Evolutionary conservation across 2,888 invertebrate genomes (phyloP), one percentile per base, ranked within the genome.

Genomic region (Melangyna quadrimaculata): DNA sequence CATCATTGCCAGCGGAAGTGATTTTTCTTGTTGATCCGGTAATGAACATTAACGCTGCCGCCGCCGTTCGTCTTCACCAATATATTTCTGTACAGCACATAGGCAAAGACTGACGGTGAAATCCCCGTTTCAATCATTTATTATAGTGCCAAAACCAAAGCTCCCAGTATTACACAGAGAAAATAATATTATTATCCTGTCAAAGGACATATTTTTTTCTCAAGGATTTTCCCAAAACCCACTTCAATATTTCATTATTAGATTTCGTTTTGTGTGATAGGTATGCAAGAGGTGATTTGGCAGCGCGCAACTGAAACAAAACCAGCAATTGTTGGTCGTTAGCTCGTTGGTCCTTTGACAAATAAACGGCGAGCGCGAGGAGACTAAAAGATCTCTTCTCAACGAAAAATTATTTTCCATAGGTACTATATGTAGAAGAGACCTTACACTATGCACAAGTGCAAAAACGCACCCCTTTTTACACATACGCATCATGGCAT

Each of bases 21-120:
- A 86, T 86, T 86, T 86, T 86, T 86, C 86, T 86, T 86, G 86
- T 86, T 81, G 86, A 86, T 86, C 86, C 78, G 73, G 86, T 86
- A 80, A 86, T 86, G 86, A 86, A 86, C 86, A 86, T 86, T 86
- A 80, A 81, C 80, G 78, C 80, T 51, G 51, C 77, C 57, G 35
- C 35, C 37, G 22, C 14, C 19, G 59, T 19, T n/a, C 37, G n/a
- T 57, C 55, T 19, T 57, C 17, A 7, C 59, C 59, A 74, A 86
- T 86, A 84, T 80, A 55, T 65, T 53, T 84, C 61, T 79, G 43
- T 61, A 48, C 48, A 43, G 37, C 45, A 40, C 29, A 45, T 19
- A 72, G 10, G 35, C 37, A 67, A 40, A 67, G 37, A 17, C 35
- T 45, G 70, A 78, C 53, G 70, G 12, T 51, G 40, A 80, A 75